These are phyloP conservation scores for Cataglyphis albicans DNA, from an alignment of 2,888 invertebrate species.

Conservation along the genomic window DNA sequence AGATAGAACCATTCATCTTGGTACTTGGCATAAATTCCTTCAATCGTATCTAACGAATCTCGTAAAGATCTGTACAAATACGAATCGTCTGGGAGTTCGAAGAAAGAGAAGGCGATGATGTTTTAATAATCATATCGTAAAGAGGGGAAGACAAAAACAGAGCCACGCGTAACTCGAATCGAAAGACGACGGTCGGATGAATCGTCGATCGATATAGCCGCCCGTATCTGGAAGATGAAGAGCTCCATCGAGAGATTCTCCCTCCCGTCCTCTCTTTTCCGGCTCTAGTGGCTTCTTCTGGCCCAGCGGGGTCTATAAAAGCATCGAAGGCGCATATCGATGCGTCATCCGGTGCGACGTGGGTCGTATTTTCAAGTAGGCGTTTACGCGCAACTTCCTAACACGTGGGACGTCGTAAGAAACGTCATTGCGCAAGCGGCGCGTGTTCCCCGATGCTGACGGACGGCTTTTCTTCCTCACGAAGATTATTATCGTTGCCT, in stretches of 20 bases:
- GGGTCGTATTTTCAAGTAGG: conserved; percentile 66
- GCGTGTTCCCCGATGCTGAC: conserved; percentile 56
- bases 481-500: conserved; percentile 23
- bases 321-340: conserved; percentile 67
- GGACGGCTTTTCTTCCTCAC: conserved; percentile 29
- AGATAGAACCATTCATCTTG: background rate
- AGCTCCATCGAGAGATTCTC: conserved; percentile 32
- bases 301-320: conserved; percentile 64
- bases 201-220: conserved; percentile 38
- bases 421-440: conserved; percentile 58
- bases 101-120: conserved; percentile 9
- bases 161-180: background rate
- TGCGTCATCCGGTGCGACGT: conserved; percentile 70
- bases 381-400: conserved; percentile 58
- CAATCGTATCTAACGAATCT: background rate
- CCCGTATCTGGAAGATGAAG: conserved; percentile 45
- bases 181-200: background rate
- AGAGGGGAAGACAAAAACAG: background rate
- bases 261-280: background rate
- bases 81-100: background rate
- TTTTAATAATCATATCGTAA: conserved; percentile 35
- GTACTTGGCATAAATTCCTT: conserved; percentile 7
- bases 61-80: conserved; percentile 17
- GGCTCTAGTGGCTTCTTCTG: conserved; percentile 51
- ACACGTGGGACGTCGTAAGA: conserved; percentile 62